phyloP scores from a whole-genome alignment of 2,797 vertebrate genomes.

The Lithobates sylvaticus region DNA sequence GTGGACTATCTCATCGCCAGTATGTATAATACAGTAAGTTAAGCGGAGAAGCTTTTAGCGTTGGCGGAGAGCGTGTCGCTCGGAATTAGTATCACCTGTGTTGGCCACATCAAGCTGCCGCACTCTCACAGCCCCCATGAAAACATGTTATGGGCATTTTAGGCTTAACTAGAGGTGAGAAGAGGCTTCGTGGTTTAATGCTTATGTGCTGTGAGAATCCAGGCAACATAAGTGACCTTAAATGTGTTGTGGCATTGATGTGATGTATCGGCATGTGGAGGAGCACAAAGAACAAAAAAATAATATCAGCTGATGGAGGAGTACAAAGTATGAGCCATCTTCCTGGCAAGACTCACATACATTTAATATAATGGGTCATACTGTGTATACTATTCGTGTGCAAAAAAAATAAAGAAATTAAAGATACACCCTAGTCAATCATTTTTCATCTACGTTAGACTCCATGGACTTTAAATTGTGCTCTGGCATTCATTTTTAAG shows the following conservation, averaged over 20 bases:
- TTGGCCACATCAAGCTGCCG: conserved; percentile 28
- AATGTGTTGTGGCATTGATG: conserved; percentile 36
- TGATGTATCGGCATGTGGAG: conserved; percentile 13
- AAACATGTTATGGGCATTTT: conserved; percentile 56
- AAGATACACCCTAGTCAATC: too few species aligned
- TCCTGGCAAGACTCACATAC: not conserved
- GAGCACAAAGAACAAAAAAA: not conserved
- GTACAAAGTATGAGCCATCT: conserved; percentile 17
- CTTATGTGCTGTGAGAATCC: conserved; percentile 26
- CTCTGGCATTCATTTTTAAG: too few species aligned
- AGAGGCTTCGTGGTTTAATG: conserved; percentile 56
- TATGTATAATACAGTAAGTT: conserved; percentile 15
- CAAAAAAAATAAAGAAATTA: too few species aligned
- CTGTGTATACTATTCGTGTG: too few species aligned
- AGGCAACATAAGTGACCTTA: conserved; percentile 54
- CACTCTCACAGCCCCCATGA: conserved; percentile 45
- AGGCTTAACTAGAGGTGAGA: conserved; percentile 56
- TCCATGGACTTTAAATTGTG: too few species aligned
- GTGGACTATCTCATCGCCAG: not conserved
- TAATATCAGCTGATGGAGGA: conserved; percentile 2
- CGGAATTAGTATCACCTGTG: conserved; percentile 59
- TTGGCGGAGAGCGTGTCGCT: conserved; percentile 40
- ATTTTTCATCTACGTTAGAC: too few species aligned
- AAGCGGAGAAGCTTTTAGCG: conserved; percentile 53
- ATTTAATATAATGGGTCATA: too few species aligned